These are phyloP conservation scores for Sipha maydis DNA, from an alignment of 2,888 invertebrate species.

Conservation along the genomic window DNA sequence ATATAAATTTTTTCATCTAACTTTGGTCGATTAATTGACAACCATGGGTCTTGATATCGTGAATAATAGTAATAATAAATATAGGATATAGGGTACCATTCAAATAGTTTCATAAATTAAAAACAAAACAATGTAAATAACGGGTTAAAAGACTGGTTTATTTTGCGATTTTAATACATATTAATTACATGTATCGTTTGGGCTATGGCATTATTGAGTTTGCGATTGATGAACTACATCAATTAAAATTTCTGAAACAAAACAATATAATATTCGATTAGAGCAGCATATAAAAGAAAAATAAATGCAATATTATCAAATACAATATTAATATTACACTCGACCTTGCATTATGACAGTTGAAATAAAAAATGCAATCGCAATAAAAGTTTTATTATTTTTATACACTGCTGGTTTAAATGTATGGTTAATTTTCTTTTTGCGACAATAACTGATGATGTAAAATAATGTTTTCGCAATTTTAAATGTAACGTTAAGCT, in stretches of 20 bases:
- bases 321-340: neutral
- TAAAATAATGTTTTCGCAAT: too few relatives aligned
- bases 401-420: too few relatives aligned
- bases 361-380: neutral
- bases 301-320: neutral
- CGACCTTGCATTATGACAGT: neutral
- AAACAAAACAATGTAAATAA: neutral
- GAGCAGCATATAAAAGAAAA: neutral
- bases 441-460: too few relatives aligned
- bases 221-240: neutral
- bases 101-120: neutral
- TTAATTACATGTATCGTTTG: neutral
- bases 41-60: neutral
- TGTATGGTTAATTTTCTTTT: too few relatives aligned
- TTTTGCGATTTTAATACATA: neutral
- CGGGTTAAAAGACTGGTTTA: neutral
- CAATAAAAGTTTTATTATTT: neutral
- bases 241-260: neutral
- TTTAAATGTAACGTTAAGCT: too few relatives aligned
- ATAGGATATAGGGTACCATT: neutral
- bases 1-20: too few relatives aligned
- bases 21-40: neutral
- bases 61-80: neutral
- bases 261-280: neutral
- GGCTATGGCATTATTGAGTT: constrained; percentile 4